Evolutionary conservation across 2,113 vertebrate genomes (phyloP).

Genomic region (Columba livia): DNA sequence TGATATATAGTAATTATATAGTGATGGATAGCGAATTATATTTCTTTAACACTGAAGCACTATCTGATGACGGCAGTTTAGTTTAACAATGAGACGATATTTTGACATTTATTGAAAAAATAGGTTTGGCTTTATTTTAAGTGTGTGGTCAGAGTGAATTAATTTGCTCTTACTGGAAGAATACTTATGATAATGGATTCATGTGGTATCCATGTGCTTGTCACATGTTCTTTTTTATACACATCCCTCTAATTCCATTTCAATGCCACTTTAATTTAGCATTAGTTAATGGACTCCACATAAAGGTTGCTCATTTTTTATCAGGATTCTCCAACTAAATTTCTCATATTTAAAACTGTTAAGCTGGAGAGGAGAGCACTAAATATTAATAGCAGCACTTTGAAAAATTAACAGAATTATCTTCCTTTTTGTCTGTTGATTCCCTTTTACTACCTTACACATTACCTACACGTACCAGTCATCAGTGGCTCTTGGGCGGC

Average conservation of each 20-base stretch:
- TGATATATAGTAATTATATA: neutral
- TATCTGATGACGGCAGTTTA: neutral
- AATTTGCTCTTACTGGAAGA: slow-evolving; percentile 75
- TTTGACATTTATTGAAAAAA: slow-evolving; percentile 54
- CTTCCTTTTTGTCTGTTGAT: slow-evolving; percentile 40
- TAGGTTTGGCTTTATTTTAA: slow-evolving; percentile 68
- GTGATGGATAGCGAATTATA: neutral
- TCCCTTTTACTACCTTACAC: neutral
- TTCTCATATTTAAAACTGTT: slow-evolving; percentile 49
- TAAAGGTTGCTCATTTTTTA: slow-evolving; percentile 66
- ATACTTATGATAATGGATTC: slow-evolving; percentile 74
- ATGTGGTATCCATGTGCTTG: slow-evolving; percentile 65
- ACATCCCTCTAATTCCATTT: slow-evolving; percentile 65
- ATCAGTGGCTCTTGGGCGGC: neutral
- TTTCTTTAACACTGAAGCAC: neutral
- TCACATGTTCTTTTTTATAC: slow-evolving; percentile 71
- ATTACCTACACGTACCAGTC: neutral
- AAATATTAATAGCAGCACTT: slow-evolving; percentile 35
- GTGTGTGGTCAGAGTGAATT: slow-evolving; percentile 67
- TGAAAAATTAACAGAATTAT: slow-evolving; percentile 35
- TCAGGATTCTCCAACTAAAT: slow-evolving; percentile 39
- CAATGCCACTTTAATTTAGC: slow-evolving; percentile 72
- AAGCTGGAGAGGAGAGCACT: neutral
- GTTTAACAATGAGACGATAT: slow-evolving; percentile 26
- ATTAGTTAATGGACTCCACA: slow-evolving; percentile 71